A percentile compares a stretch with the other conserved stretches of the same genome.
Conservation (phyloP, 2,888 invertebrate species). For the Acrobasis repandana region DNA sequence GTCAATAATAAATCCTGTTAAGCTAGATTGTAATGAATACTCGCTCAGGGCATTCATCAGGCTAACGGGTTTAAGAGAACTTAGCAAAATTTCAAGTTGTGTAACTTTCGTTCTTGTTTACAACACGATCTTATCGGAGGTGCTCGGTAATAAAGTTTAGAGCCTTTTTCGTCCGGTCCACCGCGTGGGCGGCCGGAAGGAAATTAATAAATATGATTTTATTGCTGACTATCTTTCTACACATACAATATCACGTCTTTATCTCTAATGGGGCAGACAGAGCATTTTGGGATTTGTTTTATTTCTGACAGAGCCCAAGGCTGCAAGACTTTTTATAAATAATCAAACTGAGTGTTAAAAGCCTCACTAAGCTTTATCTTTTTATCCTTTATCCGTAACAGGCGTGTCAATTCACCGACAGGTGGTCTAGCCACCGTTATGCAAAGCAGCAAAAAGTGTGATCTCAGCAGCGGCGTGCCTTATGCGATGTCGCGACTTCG, state of each 20-base stretch:
- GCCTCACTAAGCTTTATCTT: not conserved
- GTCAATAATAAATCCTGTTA: not conserved
- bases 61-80: not conserved
- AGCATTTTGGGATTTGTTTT: too few species aligned
- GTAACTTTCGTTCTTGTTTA: conserved; percentile 41
- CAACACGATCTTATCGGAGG: not conserved
- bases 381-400: not conserved
- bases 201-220: not conserved
- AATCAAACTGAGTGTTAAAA: not conserved
- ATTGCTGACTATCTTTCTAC: too few species aligned
- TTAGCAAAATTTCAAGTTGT: conserved; percentile 34
- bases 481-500: not conserved
- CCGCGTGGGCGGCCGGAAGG: not conserved
- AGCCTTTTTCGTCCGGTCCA: not conserved
- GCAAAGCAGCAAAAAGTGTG: not conserved
- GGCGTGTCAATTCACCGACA: not conserved
- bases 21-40: not conserved
- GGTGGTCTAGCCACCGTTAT: not conserved
- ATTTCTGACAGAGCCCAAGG: too few species aligned
- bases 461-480: not conserved
- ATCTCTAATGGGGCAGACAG: too few species aligned
- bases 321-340: too few species aligned
- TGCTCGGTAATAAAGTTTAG: not conserved
- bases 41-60: not conserved
- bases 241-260: too few species aligned